A percentile compares a stretch with the other conserved stretches of the same genome.
These are phyloP conservation scores for Muschampia plurimacula DNA, from an alignment of 2,888 invertebrate species.

Conservation along the genomic window DNA sequence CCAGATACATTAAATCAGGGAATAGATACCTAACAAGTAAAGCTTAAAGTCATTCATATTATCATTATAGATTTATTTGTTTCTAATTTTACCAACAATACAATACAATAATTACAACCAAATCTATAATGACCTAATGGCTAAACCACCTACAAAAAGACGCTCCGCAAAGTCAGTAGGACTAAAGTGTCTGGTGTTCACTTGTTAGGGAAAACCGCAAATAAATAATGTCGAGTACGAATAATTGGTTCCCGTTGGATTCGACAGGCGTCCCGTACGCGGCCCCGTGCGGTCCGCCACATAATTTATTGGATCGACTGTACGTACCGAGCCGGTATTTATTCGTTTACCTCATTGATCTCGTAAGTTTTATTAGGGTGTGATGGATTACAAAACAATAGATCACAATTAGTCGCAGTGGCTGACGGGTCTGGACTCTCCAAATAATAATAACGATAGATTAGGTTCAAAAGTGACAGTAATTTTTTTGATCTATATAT, in stretches of 20 bases:
- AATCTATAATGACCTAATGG: slow-evolving; percentile 5
- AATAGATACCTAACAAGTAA: too few relatives aligned
- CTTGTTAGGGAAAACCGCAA: slow-evolving; percentile 79
- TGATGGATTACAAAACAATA: background rate
- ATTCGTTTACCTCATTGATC: slow-evolving; percentile 29
- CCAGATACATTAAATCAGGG: too few relatives aligned
- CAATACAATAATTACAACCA: background rate
- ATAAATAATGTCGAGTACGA: slow-evolving; percentile 80
- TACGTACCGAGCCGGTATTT: slow-evolving; percentile 45
- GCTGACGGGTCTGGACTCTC: too few relatives aligned
- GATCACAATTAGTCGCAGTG: too few relatives aligned
- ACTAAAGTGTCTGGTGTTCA: slow-evolving; percentile 62
- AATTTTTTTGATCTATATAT: too few relatives aligned
- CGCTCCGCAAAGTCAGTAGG: slow-evolving; percentile 57
- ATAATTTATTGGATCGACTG: slow-evolving; percentile 77
- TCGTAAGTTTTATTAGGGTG: slow-evolving; percentile 11
- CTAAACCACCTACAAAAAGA: slow-evolving; percentile 44
- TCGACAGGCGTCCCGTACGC: slow-evolving; percentile 73
- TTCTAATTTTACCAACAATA: too few relatives aligned
- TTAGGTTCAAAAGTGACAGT: too few relatives aligned
- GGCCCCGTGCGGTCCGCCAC: slow-evolving; percentile 70
- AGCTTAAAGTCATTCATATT: too few relatives aligned
- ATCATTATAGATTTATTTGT: too few relatives aligned
- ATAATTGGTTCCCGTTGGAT: slow-evolving; percentile 83
- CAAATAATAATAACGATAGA: too few relatives aligned